phyloP scores from a whole-genome alignment of 2,113 vertebrate genomes.

The Gallinago undulata region DNA sequence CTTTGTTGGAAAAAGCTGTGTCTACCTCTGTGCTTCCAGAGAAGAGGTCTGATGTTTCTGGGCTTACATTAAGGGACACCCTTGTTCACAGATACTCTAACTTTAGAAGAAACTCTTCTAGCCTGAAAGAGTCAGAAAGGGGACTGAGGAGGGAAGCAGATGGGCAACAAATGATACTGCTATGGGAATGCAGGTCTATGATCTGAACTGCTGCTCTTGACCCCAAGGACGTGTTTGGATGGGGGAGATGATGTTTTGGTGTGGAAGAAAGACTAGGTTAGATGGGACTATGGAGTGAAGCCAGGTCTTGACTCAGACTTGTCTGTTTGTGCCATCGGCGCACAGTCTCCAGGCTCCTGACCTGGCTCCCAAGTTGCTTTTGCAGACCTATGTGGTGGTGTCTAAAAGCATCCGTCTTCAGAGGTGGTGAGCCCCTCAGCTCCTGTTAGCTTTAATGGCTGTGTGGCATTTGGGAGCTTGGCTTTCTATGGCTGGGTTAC shows the following conservation, averaged over 20 bases:
- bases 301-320: neutral
- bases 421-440: neutral
- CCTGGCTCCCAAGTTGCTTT: neutral
- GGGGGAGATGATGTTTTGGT: neutral
- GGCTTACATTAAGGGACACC: neutral
- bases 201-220: neutral
- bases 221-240: neutral
- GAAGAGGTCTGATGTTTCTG: neutral
- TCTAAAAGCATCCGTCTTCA: neutral
- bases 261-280: neutral
- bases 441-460: neutral
- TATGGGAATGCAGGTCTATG: neutral
- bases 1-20: neutral
- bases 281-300: neutral
- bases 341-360: neutral
- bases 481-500: neutral
- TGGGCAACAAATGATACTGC: neutral
- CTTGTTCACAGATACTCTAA: neutral
- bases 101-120: neutral
- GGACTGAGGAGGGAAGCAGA: neutral
- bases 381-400: accelerated
- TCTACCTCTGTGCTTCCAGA: neutral
- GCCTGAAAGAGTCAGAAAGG: neutral
- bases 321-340: neutral
- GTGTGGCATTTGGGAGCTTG: neutral